Conservation (phyloP, 1,140 invertebrate species). For the Caenorhabditis briggsae region DNA sequence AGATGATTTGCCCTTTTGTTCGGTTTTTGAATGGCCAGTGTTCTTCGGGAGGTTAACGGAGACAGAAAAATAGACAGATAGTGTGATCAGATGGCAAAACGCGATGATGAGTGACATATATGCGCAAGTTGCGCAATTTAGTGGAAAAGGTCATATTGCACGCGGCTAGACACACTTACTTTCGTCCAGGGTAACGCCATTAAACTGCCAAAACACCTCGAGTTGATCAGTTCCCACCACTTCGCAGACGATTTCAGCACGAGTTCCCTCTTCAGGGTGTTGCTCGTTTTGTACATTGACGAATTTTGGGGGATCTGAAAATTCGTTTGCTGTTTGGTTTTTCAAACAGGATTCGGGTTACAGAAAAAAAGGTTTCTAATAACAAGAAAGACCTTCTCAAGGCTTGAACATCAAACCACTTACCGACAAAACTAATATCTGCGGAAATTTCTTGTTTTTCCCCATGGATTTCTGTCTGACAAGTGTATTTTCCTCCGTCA, state of each 20-base stretch:
- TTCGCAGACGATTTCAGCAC: constrained; percentile 64
- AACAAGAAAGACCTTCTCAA: neutral
- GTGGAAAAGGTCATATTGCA: constrained; percentile 40
- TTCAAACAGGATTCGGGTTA: neutral
- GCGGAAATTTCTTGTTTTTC: constrained; percentile 34
- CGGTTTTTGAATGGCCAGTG: neutral
- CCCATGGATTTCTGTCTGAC: neutral
- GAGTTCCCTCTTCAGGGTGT: constrained; percentile 67
- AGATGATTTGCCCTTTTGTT: neutral
- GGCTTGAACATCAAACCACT: neutral
- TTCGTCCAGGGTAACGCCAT: constrained; percentile 65
- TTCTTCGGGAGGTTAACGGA: neutral
- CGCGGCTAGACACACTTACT: constrained; percentile 63
- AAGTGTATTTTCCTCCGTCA: constrained; percentile 58
- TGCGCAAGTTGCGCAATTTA: constrained; percentile 43
- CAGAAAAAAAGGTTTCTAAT: constrained; percentile 35
- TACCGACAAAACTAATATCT: constrained; percentile 40
- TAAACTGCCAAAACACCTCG: constrained; percentile 69
- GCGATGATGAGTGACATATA: constrained; percentile 43
- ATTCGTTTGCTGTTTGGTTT: neutral
- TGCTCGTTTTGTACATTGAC: constrained; percentile 59
- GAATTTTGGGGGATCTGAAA: constrained; percentile 67
- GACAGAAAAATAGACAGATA: neutral
- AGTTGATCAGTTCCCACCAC: constrained; percentile 62
- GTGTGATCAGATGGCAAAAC: constrained; percentile 26